Base-by-base conservation (phyloP, 2,113 vertebrate species). In the Alethe diademata region DNA sequence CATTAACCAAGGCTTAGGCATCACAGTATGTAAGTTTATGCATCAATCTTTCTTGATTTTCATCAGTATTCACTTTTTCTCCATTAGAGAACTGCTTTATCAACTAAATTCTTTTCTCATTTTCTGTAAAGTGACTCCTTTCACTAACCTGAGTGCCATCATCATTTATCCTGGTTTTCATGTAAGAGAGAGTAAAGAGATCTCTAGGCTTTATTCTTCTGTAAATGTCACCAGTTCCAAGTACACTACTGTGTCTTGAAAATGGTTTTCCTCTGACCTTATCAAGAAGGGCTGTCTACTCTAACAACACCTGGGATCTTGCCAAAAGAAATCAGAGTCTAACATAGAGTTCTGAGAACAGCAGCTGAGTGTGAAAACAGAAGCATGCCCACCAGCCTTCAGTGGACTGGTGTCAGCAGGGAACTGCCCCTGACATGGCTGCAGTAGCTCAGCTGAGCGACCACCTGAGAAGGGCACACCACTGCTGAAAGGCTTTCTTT, bases 221-320 rank as follows among this genome's bases (percentile, higher is more conserved):
- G n/a, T 47, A 94, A 90, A 96, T 94, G 81, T 93, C 94, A 96
- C 60, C 64, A 83, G 47, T 92, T 94, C 75, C 56, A 78, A 2
- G 3, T 47, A 73, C 29, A 51, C 13, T 69, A 19, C 42, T n/a
- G 26, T 76, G 58, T 51, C 78, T 78, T 45, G 33, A 80, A 86
- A 71, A 50, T 40, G 66, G n/a, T 57, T 92, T 88, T 96, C 60
- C 78, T 88, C 51, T 94, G 90, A 91, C 92, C 86, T 95, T 96
- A 93, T 82, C 73, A 76, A 74, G 76, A 91, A 65, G 36, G 75
- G 48, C 45, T 75, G 36, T 20, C 86, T 72, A 26, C 14, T 81
- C 50, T 64, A 84, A n/a, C 43, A 50, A 71, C 78, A 90, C 73
- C 67, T 69, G 71, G 36, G 36, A 86, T 78, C 54, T 78, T 95